Conservation (phyloP, 1,140 invertebrate species). For the Micrasema longulum region DNA sequence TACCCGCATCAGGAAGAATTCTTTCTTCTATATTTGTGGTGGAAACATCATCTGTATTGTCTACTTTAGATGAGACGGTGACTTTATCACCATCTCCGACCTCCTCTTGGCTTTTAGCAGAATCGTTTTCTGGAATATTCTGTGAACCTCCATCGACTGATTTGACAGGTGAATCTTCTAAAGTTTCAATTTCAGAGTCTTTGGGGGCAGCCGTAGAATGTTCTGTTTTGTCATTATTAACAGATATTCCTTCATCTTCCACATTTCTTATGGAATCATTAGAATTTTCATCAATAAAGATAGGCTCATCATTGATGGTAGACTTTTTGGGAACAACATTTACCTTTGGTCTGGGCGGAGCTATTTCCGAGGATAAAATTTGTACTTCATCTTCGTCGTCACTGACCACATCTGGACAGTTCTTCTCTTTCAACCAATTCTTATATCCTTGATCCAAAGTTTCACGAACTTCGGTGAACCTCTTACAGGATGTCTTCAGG, state of each 20-base stretch:
- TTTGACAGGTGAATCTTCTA: background rate
- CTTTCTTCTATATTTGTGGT: background rate
- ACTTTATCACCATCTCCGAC: background rate
- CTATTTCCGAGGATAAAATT: constrained; percentile 59
- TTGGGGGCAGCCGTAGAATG: background rate
- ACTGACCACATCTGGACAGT: constrained; percentile 42
- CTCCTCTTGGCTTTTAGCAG: background rate
- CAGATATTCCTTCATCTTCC: background rate
- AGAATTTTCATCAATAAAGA: constrained; percentile 68
- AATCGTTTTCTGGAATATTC: background rate
- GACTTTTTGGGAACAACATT: constrained; percentile 12
- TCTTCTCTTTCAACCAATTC: constrained; percentile 61
- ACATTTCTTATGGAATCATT: constrained; percentile 54
- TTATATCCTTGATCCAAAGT: constrained; percentile 64
- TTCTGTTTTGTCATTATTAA: background rate
- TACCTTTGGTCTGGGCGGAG: too few relatives aligned
- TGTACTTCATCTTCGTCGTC: constrained; percentile 59
- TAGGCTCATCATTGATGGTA: constrained; percentile 61
- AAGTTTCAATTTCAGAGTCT: background rate
- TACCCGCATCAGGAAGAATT: background rate
- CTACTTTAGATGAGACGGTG: background rate
- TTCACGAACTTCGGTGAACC: constrained; percentile 63
- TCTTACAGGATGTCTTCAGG: constrained; percentile 59
- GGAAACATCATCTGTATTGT: background rate
- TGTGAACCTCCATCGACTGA: background rate